Base-by-base conservation (phyloP, 2,797 vertebrate species). In the Sebastes trivittatus region DNA sequence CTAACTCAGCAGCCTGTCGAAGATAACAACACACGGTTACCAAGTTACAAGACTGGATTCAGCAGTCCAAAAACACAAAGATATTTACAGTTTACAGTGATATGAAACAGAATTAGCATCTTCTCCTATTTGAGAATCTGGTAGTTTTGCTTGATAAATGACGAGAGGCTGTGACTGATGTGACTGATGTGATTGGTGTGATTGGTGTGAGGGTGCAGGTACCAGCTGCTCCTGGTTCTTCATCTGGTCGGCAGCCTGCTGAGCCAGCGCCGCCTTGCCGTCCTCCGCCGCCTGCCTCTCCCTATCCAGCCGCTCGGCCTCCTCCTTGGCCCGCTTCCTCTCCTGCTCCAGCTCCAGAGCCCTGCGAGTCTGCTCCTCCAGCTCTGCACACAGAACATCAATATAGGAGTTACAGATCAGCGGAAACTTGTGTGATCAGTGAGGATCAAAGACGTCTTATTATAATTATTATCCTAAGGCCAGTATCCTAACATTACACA, bases 221-320 rank as follows among this genome's bases (percentile, higher is more conserved):
- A 99, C 98, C 94, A 99, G 95, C 64, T 99, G 98, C 20, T 99
- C 98, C 89, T 99, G 98, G 85, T 96, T 99, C 95, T 98, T 99
- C 97, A 98, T 98, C 93, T 99, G 98, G 94, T 99, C 98, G 0
- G 97, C 97, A 22, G 98, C 98, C 88, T 99, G 98, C 83, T 97
- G 96, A 52, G 97, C 97, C 84, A 99, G 95, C 7, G 96, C 91
- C 1, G 97, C 92, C 91, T 97, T 98, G 80, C 97, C 98, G 89
- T 99, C 97, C 89, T 99, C 98, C 0, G 98, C 98, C 54, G 93
- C 91, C 88, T 91, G 96, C 46, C 96, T 95, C 29, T 99, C 98
- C 78, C 85, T 96, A 80, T 99, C 98, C 81, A 99, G 94, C 11
- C 97, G 93, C 87, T 98, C 97, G 0, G 98, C 97, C 92, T 98